phyloP scores from a whole-genome alignment of 2,113 vertebrate genomes.

The Illadopsis cleaveri region DNA sequence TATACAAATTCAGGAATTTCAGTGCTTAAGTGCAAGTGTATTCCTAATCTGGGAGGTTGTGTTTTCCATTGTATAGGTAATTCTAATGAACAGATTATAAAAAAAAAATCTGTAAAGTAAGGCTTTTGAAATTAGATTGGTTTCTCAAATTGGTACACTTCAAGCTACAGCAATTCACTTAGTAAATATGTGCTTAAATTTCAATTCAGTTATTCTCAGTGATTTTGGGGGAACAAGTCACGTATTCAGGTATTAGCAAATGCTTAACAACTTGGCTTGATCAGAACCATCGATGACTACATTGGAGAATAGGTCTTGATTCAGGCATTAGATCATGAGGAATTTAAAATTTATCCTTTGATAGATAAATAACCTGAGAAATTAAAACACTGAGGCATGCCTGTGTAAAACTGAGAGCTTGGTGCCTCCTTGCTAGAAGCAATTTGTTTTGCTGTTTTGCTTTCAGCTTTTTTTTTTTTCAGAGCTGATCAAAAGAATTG shows the following conservation, averaged over 20 bases:
- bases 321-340: not conserved
- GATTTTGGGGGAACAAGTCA: not conserved
- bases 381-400: not conserved
- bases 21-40: not conserved
- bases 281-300: not conserved
- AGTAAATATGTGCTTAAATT: not conserved
- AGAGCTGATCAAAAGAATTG: slow-evolving; percentile 72
- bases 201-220: not conserved
- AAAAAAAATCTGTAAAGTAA: not conserved
- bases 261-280: not conserved
- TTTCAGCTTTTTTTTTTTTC: slow-evolving; percentile 67
- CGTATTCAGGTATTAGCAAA: not conserved
- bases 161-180: not conserved
- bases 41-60: not conserved
- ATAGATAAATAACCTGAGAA: slow-evolving; percentile 35
- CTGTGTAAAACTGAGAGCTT: slow-evolving; percentile 1
- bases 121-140: slow-evolving; percentile 7
- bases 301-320: not conserved
- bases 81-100: not conserved
- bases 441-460: slow-evolving; percentile 68
- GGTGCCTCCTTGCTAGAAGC: slow-evolving; percentile 23
- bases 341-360: not conserved
- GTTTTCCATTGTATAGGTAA: not conserved
- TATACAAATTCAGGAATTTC: not conserved
- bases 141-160: not conserved